phyloP scores from a whole-genome alignment of 2,113 vertebrate species.

The Lepisosteus oculatus region DNA sequence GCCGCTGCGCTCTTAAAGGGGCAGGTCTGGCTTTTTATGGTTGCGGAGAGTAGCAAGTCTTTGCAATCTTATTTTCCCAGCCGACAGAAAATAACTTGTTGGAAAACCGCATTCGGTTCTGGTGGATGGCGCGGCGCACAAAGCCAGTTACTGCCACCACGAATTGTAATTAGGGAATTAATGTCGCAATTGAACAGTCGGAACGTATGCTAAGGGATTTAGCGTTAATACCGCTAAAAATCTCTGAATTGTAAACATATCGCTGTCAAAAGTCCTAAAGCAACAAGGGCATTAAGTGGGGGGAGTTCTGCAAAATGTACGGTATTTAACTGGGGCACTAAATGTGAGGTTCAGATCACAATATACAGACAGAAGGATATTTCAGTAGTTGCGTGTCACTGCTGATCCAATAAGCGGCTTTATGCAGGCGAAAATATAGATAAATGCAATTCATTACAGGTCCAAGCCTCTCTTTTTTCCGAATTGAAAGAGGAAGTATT shows the following conservation, averaged over 20 bases:
- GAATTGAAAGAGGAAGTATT: no score
- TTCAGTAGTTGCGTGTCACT: no score
- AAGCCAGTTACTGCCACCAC: neutral
- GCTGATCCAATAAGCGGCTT: no score
- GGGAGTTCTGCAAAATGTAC: no score
- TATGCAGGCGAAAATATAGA: no score
- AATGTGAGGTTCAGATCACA: no score
- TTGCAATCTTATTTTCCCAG: slow-evolving; percentile 10
- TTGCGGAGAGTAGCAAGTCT: slow-evolving; percentile 23
- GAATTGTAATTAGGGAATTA: slow-evolving; percentile 2
- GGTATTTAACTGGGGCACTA: no score
- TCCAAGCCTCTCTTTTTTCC: no score
- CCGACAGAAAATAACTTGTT: slow-evolving; percentile 22
- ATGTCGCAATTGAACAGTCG: neutral
- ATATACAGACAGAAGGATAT: no score
- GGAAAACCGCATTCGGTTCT: slow-evolving; percentile 7
- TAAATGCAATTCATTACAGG: no score
- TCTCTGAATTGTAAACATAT: neutral
- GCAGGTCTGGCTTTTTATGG: slow-evolving; percentile 35
- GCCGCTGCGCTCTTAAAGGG: slow-evolving; percentile 63
- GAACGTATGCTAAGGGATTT: slow-evolving; percentile 6
- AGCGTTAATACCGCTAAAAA: neutral
- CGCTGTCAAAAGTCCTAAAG: no score
- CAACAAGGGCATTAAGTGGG: no score
- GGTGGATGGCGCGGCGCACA: slow-evolving; percentile 16